Evolutionary conservation across 2,113 vertebrate genomes (phyloP).

Genomic region (Lepus americanus): DNA sequence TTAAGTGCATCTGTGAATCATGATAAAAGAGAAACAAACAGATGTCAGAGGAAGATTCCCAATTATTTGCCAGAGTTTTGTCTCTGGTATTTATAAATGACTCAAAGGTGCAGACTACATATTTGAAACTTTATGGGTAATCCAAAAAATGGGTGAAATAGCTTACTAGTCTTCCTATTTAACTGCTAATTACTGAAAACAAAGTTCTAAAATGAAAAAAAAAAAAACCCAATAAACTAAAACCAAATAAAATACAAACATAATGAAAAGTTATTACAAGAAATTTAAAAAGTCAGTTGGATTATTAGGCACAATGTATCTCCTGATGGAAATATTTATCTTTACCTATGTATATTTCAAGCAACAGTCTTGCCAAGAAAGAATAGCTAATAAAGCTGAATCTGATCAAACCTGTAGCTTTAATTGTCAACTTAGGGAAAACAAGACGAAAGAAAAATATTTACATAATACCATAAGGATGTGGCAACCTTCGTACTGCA

Average conservation of each 20-base stretch:
- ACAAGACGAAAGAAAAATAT: not conserved
- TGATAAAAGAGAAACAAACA: conserved; percentile 32
- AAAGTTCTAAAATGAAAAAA: not conserved
- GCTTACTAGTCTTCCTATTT: not conserved
- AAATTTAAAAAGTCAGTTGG: not conserved
- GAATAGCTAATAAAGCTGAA: conserved; percentile 1
- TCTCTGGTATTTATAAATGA: not conserved
- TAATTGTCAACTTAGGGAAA: not conserved
- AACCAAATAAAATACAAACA: conserved; percentile 12
- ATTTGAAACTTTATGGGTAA: not conserved
- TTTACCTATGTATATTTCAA: not conserved
- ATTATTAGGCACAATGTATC: not conserved
- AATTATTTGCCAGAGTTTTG: not conserved
- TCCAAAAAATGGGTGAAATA: not conserved
- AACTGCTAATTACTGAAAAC: not conserved
- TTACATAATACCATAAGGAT: not conserved
- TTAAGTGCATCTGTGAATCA: not conserved
- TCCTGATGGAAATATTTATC: not conserved
- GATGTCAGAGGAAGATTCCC: not conserved
- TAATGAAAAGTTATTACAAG: not conserved
- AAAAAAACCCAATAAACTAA: not conserved
- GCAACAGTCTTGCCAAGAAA: not conserved
- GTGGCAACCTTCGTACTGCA: conserved; percentile 1
- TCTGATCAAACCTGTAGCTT: not conserved
- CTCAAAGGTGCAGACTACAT: not conserved